Base-by-base conservation (phyloP, 2,797 vertebrate species). In the Lagocephalus sceleratus region DNA sequence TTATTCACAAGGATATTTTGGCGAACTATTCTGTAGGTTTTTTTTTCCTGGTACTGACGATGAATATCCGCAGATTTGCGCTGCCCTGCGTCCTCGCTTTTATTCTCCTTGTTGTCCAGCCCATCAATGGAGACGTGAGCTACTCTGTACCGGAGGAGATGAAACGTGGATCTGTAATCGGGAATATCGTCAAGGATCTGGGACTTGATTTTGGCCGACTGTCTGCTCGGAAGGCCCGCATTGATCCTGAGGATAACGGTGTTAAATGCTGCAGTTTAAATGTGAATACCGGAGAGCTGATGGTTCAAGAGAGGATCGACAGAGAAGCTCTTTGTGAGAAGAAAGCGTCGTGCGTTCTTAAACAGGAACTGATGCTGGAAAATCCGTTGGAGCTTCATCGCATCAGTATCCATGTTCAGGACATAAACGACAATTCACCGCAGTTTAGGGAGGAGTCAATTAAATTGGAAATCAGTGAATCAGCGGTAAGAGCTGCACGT, bases 361-460 rank as follows among this genome's bases (percentile, higher is more conserved):
- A 65, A 56, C 48, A 57, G 4, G 73, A 82, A 5, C 50, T 76
- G 1, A 56, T 78, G 39, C 21, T 82, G 11, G 76, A 82, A 0
- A 76, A 66, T 26, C 72, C 72, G 0, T 20, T 81, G 20, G 78
- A 81, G 39, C 3, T 76, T 0, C 76, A 76, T 16, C 47, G 65
- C 2, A 51, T 91, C 14, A 78, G 58, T 60, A 69, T 91, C 0
- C 85, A 87, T 54, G 60, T 91, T 2, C 68, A 75, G 1, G 89
- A 91, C 55, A 76, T 90, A 50, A 91, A 91, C 71, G 88, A 91
- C 22, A 89, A 91, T 20, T 47, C 61, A 0, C 89, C 89, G 0
- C 60, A 61, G 14, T 91, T 91, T 65, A 4, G 76, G 0, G 65
- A 70, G 8, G 76, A 87, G 8, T 66, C 75, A 20, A 78, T 89